Conservation (phyloP, 1,140 invertebrate species). For the Telenomus remus region DNA sequence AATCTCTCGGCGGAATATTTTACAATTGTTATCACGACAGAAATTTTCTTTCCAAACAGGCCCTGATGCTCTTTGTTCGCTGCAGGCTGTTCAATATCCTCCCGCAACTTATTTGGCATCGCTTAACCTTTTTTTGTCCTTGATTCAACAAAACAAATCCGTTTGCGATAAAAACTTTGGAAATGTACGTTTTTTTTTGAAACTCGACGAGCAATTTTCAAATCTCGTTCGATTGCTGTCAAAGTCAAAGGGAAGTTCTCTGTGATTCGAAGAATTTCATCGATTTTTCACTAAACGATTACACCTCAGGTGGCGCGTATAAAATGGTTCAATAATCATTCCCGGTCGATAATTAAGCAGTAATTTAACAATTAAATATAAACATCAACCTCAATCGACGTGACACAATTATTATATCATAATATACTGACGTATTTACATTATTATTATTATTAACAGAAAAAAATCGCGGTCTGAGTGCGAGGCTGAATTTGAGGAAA, state of each 20-base stretch:
- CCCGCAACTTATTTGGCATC: constrained; percentile 16
- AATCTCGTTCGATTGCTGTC: constrained; percentile 18
- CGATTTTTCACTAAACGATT: neutral
- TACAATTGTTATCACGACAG: neutral
- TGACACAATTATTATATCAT: too few species aligned
- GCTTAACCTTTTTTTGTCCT: constrained; percentile 7
- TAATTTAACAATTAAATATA: too few species aligned
- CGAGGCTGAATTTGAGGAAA: too few species aligned
- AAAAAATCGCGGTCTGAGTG: too few species aligned
- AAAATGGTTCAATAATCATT: too few species aligned
- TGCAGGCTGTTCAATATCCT: constrained; percentile 1
- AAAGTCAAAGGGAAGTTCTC: constrained; percentile 17
- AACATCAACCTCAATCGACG: too few species aligned
- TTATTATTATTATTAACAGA: too few species aligned
- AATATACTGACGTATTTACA: too few species aligned
- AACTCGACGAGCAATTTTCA: constrained; percentile 20
- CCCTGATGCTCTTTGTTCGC: neutral
- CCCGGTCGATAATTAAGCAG: too few species aligned
- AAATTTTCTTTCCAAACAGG: neutral
- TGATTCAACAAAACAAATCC: neutral
- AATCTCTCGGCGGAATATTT: too few species aligned
- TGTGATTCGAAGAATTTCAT: constrained; percentile 26
- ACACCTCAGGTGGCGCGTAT: too few species aligned
- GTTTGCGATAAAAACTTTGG: constrained; percentile 5
- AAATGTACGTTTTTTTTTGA: constrained; percentile 18